Base-by-base conservation (phyloP, 2,888 invertebrate genomes). In the Pheosia tremula region DNA sequence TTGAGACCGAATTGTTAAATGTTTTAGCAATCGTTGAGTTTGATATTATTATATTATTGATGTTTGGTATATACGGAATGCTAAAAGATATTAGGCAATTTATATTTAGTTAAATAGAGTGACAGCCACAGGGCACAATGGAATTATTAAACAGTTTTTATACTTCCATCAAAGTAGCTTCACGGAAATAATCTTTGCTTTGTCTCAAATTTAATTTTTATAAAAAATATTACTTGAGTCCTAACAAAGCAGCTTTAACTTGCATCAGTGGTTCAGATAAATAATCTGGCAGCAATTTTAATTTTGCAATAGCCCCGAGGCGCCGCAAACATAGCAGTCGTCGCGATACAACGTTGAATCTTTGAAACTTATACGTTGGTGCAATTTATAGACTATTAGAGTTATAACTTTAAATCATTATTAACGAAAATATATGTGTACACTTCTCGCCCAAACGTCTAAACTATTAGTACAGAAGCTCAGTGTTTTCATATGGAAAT, bases 231-330 rank as follows among this genome's bases (percentile, higher is more conserved):
- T 5, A 36, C 41, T 45, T 6, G 7, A 11, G 4, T 11, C 61
- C 64, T 71, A 75, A 85, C 84, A 88, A 86, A 82, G 80, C 77
- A 60, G 73, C 72, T 76, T 81, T 79, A 82, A 79, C 77, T 45
- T 45, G 45, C 10, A 24, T 79, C 80, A 82, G 81, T 75, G 83
- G 82, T 77, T 82, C 82, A 83, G 81, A 87, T 85, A 89, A 88
- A 87, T 85, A 84, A 75, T 71, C 78, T 81, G 81, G 82, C 80
- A 83, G 85, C 84, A 84, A 87, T 90, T 91, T 91, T 91, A 92
- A 92, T 93, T 91, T 91, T 85, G 24, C 86, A 84, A 89, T 90
- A 84, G 88, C 89, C 91, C 71, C 78, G 80, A 88, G 91, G 89
- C 87, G 80, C 72, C 74, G 77, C 84, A 84, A 88, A 86, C 83